These are phyloP conservation scores for Chrysolina haemoptera DNA, from an alignment of 2,888 invertebrate species.

Conservation along the genomic window DNA sequence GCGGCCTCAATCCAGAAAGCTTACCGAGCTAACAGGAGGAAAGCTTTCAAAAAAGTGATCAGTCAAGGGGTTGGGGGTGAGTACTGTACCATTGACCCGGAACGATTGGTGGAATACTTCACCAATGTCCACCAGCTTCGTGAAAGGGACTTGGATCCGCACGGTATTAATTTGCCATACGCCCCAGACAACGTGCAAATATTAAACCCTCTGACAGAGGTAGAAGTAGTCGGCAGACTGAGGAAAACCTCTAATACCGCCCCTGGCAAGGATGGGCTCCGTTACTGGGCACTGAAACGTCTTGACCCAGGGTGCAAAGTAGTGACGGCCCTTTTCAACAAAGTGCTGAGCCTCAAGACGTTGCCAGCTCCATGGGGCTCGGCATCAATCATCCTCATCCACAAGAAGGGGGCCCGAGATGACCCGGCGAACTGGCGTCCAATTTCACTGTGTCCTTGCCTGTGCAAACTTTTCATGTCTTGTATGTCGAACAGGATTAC, in stretches of 20 bases:
- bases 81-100: too few relatives aligned
- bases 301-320: constrained; percentile 38
- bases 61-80: too few relatives aligned
- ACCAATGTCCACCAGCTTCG: too few relatives aligned
- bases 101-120: too few relatives aligned
- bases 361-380: constrained; percentile 30
- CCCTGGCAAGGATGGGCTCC: constrained; percentile 39
- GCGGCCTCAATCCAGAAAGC: too few relatives aligned
- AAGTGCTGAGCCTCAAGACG: not conserved
- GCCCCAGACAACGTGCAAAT: constrained; percentile 6
- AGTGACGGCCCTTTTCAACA: constrained; percentile 20
- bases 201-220: not conserved
- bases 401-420: constrained; percentile 44
- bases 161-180: constrained; percentile 9
- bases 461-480: not conserved
- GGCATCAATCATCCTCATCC: constrained; percentile 33
- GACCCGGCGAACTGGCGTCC: constrained; percentile 60
- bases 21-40: too few relatives aligned
- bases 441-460: constrained; percentile 55
- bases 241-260: not conserved
- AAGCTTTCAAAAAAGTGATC: too few relatives aligned
- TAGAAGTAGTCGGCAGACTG: constrained; percentile 7
- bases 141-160: not conserved
- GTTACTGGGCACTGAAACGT: constrained; percentile 27
- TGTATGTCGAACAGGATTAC: too few relatives aligned